These are phyloP conservation scores for Anhinga rufa DNA, from an alignment of 2,113 vertebrate species.

Conservation along the genomic window DNA sequence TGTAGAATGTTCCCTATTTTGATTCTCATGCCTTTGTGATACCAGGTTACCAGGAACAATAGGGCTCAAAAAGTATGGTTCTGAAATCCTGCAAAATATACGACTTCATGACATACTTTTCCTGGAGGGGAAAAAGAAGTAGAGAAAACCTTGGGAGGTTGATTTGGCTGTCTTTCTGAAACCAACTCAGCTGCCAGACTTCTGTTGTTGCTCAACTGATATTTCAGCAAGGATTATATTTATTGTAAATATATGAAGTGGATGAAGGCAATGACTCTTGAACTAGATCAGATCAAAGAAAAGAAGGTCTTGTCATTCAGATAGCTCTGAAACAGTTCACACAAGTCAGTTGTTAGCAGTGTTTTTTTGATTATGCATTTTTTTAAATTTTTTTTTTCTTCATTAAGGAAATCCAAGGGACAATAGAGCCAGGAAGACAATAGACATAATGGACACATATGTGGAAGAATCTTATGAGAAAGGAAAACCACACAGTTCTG, in stretches of 20 bases:
- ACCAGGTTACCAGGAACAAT: background rate
- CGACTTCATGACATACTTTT: background rate
- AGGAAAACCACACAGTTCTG: background rate
- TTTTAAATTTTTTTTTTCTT: background rate
- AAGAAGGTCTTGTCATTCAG: background rate
- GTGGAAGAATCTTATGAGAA: background rate
- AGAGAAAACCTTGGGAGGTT: background rate
- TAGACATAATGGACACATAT: background rate
- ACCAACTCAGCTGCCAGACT: background rate
- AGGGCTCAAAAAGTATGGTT: background rate
- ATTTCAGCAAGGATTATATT: background rate
- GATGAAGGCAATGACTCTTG: background rate
- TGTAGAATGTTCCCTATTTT: background rate
- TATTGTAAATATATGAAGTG: background rate
- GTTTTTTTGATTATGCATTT: background rate
- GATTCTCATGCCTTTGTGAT: background rate
- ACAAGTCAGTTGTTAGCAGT: background rate
- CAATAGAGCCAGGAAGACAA: background rate
- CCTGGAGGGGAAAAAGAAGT: background rate
- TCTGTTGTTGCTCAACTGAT: background rate
- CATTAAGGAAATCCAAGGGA: background rate
- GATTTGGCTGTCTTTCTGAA: slow-evolving; percentile 3
- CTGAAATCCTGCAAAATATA: background rate
- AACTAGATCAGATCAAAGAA: background rate
- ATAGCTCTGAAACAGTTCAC: background rate